Conservation (phyloP, 1,140 invertebrate species). For the Akabosia matsudoensis region DNA sequence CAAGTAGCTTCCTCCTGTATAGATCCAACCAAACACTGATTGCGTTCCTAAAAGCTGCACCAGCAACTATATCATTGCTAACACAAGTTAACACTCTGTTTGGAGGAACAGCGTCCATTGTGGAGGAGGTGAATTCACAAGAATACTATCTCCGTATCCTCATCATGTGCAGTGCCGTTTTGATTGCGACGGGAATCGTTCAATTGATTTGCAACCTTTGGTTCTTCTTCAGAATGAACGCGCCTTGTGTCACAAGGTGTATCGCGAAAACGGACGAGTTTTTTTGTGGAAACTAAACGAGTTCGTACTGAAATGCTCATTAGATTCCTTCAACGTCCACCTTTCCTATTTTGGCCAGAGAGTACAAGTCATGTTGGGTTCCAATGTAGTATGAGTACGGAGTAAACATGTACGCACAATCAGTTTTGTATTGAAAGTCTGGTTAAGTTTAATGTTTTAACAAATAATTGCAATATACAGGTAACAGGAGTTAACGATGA, state of each 20-base stretch:
- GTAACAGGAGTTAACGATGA: no score
- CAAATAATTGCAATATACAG: no score
- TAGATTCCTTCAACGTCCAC: no score
- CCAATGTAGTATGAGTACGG: no score
- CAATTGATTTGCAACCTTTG: constrained; percentile 35
- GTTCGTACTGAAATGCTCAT: not conserved
- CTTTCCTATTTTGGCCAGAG: no score
- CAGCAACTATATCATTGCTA: constrained; percentile 22
- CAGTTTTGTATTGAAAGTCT: no score
- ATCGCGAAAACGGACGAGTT: constrained; percentile 32
- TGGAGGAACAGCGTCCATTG: constrained; percentile 29
- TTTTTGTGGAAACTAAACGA: constrained; percentile 23
- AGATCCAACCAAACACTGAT: constrained; percentile 29
- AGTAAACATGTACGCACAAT: no score
- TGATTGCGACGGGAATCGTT: constrained; percentile 27
- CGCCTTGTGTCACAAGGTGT: constrained; percentile 25
- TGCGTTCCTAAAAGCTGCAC: constrained; percentile 30
- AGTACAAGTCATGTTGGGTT: no score
- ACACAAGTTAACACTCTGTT: constrained; percentile 30
- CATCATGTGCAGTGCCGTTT: constrained; percentile 32
- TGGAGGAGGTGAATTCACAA: constrained; percentile 35
- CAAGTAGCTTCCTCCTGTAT: constrained; percentile 29
- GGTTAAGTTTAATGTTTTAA: no score
- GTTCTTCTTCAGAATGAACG: constrained; percentile 39
- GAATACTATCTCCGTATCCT: constrained; percentile 38